Base-by-base conservation (phyloP, 2,888 invertebrate genomes). In the Drosophila emarginata region DNA sequence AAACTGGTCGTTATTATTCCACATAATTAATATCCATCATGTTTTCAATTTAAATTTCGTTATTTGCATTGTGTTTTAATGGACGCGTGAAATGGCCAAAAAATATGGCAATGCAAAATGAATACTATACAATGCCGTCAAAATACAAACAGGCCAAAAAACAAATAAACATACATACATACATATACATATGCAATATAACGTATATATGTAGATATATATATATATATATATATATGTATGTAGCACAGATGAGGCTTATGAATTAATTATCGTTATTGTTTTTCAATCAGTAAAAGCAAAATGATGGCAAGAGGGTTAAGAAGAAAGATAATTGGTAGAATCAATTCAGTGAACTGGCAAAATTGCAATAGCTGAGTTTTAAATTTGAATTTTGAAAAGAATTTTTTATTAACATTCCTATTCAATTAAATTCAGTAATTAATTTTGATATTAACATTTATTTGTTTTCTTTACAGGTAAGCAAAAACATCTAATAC, bases 381-480 rank as follows among this genome's bases (percentile, higher is more conserved):
- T 18, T 45, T 45, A 45, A 45, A 21, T 21, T 45, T 11, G 12
- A 45, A 14, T 21, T 45, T 45, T 9, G 21, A 21, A 21, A 45
- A 4, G 18, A 18, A n/a, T n/a, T 45, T 18, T 45, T 21, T 45
- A 45, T 45, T 45, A 18, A 15, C 2, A 45, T 45, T n/a, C n/a
- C 9, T 18, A 18, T 45, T 45, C 21, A 45, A 18, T 21, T 18
- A 56, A 56, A n/a, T 36, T 0, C n/a, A 3, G n/a, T n/a, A 15
- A 53, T 62, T 57, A 26, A 37, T 37, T 26, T 21, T 36, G 50
- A 63, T 45, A 21, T 12, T 18, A 45, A 45, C 15, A 59, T 61
- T 54, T 54, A 28, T 58, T 12, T 32, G 2, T 7, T 50, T 21
- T 52, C 62, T n/a, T 4, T 80, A 7, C 87, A 80, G 78, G 81